Evolutionary conservation across 2,888 invertebrate genomes (phyloP), one percentile per base, ranked within the genome.

Genomic region (Muscina levida): DNA sequence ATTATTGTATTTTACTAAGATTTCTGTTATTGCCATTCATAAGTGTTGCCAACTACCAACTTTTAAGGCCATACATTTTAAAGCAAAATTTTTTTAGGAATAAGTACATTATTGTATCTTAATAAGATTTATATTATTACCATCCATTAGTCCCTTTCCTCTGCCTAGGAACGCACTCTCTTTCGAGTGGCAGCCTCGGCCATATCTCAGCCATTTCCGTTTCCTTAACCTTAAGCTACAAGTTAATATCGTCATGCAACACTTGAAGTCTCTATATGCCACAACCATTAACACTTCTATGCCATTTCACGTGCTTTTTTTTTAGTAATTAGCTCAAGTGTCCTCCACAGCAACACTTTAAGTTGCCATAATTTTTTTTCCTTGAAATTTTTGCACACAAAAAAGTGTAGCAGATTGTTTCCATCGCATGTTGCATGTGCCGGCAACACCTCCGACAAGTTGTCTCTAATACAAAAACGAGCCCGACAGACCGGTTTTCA

Each of bases 351-450:
- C 19, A 75, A 62, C 74, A 74, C 77, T 77, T 74, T 62, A 81
- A 77, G 74, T 62, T 42, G 71, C 73, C 74, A 59, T 24, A n/a
- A n/a, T 70, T 73, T 73, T 71, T 70, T 19, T 51, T 19, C 53
- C 37, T 17, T 48, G 6, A 22, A 37, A 42, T 19, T 19, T 73
- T 42, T 59, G 17, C 56, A 24, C 11, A 56, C n/a, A 56, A 56
- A 26, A 56, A 56, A 26, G n/a, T 26, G 17, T 59, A 37, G 17
- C 19, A 31, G 17, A 8, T 46, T 15, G n/a, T 13, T 51, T 1
- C 53, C 76, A 17, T 42, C 73, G 77, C 81, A 81, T 81, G 77
- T 81, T 81, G 81, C 81, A 81, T 81, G 81, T 81, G 67, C 62
- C 67, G 17, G 74, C 77, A 81, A 77, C 73, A 81, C 77, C 80